Base-by-base conservation (phyloP, 2,888 invertebrate genomes). In the Zeuzera pyrina region DNA sequence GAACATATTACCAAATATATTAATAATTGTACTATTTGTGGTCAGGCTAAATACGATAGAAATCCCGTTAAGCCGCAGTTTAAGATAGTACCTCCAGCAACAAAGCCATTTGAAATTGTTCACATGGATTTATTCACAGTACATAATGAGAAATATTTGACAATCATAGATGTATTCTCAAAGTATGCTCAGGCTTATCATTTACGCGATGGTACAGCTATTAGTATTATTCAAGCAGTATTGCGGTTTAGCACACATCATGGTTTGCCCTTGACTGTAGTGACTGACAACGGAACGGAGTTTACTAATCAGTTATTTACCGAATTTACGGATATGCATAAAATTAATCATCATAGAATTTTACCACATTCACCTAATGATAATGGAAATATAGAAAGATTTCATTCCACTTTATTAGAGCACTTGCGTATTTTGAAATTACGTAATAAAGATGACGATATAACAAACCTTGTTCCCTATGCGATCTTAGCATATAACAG, bases 371-470 rank as follows among this genome's bases (percentile, higher is more conserved):
- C 49, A 29, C 15, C 34, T 32, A 22, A 45, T 35, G 49, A 46
- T 16, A 34, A 45, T 15, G 50, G 49, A 15, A 49, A 29, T 5
- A 29, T 47, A 0, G 44, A 44, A 15, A 12, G 44, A 14, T 38
- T 43, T 11, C 43, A 42, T 22, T 38, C 31, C 0, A 47, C 47
- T 3, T n/a, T 44, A 4, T 10, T 45, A 8, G 47, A 47, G 33
- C 45, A 47, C 26, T 26, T 47, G 2, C 28, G 47, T 15, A 36
- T 43, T 13, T 27, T 45, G 23, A 32, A 35, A 11, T 10, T 44
- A 13, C 10, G 42, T 14, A 15, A 38, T 5, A 29, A 25, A 12
- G 28, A 30, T 15, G 39, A 48, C 30, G 15, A 37, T 0, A 29
- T 31, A 8, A 15, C 33, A n/a, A 45, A 39, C 11, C 27, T 38